Conservation (phyloP, 2,797 vertebrate genomes). For the Nyctibius grandis region DNA sequence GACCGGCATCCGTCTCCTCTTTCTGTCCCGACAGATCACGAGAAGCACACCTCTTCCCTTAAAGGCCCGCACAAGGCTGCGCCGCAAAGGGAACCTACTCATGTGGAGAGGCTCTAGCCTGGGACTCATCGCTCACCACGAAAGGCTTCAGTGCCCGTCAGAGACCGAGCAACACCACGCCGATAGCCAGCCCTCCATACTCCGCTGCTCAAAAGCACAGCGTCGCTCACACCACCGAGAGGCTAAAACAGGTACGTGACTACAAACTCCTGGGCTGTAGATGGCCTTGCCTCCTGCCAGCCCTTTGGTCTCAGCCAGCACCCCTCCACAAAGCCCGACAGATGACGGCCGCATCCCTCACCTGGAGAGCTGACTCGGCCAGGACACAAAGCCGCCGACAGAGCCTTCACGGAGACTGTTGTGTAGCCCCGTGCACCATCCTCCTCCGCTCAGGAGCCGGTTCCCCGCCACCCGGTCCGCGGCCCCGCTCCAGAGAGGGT, state of each 20-base stretch:
- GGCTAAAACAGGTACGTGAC: accelerated
- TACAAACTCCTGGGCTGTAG: accelerated
- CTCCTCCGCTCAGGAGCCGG: accelerated
- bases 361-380: accelerated
- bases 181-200: accelerated
- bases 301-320: too few relatives aligned
- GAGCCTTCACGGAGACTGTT: accelerated
- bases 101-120: accelerated
- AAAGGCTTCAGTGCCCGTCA: not conserved
- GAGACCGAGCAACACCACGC: accelerated
- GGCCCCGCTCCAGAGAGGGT: accelerated
- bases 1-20: not conserved
- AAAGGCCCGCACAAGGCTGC: accelerated
- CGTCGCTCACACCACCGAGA: accelerated
- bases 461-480: accelerated
- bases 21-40: accelerated
- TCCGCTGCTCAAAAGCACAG: not conserved
- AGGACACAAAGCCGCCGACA: accelerated
- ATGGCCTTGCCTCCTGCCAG: accelerated
- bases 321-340: accelerated
- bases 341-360: accelerated
- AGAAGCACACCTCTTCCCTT: accelerated
- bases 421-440: accelerated
- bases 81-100: not conserved
- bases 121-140: not conserved